Conservation (phyloP, 2,888 invertebrate species). For the Eulithis prunata region DNA sequence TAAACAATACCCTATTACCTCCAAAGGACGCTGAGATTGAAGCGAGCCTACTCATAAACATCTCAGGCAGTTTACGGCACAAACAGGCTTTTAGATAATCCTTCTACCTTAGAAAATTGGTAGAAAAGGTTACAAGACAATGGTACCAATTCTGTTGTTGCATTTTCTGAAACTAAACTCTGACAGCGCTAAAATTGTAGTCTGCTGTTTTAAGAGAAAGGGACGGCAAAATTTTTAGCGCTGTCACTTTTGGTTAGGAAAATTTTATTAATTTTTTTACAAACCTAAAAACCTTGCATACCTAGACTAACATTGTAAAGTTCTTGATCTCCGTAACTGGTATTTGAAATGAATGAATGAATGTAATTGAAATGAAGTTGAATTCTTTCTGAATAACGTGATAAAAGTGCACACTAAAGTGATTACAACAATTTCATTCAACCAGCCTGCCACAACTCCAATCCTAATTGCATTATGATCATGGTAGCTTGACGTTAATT, state of each 20-base stretch:
- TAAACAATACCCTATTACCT: slow-evolving; percentile 62
- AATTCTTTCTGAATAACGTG: too few species aligned
- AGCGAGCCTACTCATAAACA: slow-evolving; percentile 60
- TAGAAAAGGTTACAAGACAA: background rate
- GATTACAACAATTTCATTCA: slow-evolving; percentile 42
- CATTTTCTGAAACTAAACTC: too few species aligned
- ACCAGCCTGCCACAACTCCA: slow-evolving; percentile 45
- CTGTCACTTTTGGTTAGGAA: too few species aligned
- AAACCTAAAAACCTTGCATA: too few species aligned
- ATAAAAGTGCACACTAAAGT: slow-evolving; percentile 38
- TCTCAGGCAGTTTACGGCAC: slow-evolving; percentile 41
- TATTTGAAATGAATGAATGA: too few species aligned
- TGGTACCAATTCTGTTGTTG: background rate
- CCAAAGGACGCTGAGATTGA: slow-evolving; percentile 57
- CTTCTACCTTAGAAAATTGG: slow-evolving; percentile 17
- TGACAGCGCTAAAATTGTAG: too few species aligned
- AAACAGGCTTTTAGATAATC: slow-evolving; percentile 17
- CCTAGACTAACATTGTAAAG: too few species aligned
- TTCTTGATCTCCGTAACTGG: too few species aligned
- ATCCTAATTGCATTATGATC: slow-evolving; percentile 63
- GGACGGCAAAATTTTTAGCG: too few species aligned
- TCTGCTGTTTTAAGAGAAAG: too few species aligned
- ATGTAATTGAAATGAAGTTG: too few species aligned
- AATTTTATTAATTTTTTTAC: too few species aligned
- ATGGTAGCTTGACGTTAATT: slow-evolving; percentile 70